Evolutionary conservation across 2,797 vertebrate genomes (phyloP).

Genomic region (Harpagifer antarcticus): DNA sequence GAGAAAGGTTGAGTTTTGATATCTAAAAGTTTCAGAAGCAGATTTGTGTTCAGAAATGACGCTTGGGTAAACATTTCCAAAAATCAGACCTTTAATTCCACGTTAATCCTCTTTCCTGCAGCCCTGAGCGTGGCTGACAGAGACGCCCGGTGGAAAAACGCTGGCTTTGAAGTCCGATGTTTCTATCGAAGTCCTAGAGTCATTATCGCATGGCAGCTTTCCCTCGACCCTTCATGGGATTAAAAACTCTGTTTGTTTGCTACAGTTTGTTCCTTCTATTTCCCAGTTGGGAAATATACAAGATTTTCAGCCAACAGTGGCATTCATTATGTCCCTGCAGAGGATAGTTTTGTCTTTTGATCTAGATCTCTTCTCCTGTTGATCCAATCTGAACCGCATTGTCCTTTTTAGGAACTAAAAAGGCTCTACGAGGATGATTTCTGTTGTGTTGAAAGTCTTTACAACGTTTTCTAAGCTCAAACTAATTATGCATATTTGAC

Average conservation of each 20-base stretch:
- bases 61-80: slow-evolving; percentile 73
- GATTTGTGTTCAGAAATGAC: slow-evolving; percentile 64
- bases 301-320: slow-evolving; percentile 23
- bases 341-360: neutral
- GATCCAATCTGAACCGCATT: neutral
- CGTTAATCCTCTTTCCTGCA: slow-evolving; percentile 78
- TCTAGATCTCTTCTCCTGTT: neutral
- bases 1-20: slow-evolving; percentile 47
- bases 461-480: neutral
- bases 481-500: slow-evolving; percentile 1
- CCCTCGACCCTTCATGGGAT: slow-evolving; percentile 40
- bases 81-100: slow-evolving; percentile 77
- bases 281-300: slow-evolving; percentile 13
- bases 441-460: neutral
- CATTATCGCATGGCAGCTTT: slow-evolving; percentile 53
- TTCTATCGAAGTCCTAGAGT: slow-evolving; percentile 49
- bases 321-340: neutral
- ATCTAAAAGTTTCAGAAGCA: slow-evolving; percentile 66
- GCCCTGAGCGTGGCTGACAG: slow-evolving; percentile 51
- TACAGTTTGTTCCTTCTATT: slow-evolving; percentile 18
- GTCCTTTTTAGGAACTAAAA: neutral
- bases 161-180: slow-evolving; percentile 62
- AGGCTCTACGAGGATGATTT: neutral
- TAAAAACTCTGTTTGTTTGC: slow-evolving; percentile 60
- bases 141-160: slow-evolving; percentile 54